These are phyloP conservation scores for Helarctos malayanus DNA, from an alignment of 2,797 vertebrate genomes.

Conservation along the genomic window DNA sequence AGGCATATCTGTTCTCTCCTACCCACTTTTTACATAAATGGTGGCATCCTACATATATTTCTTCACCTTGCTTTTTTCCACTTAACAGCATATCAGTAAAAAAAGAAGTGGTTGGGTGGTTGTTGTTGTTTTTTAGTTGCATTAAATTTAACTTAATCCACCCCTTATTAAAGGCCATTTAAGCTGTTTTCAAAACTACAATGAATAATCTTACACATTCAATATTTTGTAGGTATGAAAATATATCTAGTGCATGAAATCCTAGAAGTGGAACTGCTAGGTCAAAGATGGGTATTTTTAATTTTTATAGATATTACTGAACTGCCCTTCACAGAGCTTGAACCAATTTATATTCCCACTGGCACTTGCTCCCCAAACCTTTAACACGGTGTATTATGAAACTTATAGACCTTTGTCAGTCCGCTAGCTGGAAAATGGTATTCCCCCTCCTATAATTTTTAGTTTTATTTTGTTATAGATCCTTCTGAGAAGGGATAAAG, in stretches of 20 bases:
- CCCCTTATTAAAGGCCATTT: slow-evolving; percentile 3
- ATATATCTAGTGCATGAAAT: not conserved
- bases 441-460: not conserved
- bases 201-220: not conserved
- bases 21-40: not conserved
- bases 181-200: not conserved
- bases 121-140: not conserved
- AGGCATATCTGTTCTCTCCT: not conserved
- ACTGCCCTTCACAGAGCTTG: not conserved
- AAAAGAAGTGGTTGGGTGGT: not conserved
- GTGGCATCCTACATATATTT: not conserved
- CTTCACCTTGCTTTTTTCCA: slow-evolving; percentile 20
- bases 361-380: not conserved
- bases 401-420: not conserved
- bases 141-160: not conserved
- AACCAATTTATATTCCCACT: not conserved
- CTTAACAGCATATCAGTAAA: not conserved
- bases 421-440: not conserved
- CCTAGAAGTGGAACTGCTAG: not conserved
- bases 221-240: not conserved
- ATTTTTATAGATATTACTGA: not conserved
- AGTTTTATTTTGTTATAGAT: not conserved
- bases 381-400: not conserved
- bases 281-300: not conserved
- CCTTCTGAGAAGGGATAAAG: not conserved